These are phyloP conservation scores for Acanthosepion esculentum DNA, from an alignment of 2,888 invertebrate species.

Conservation along the genomic window DNA sequence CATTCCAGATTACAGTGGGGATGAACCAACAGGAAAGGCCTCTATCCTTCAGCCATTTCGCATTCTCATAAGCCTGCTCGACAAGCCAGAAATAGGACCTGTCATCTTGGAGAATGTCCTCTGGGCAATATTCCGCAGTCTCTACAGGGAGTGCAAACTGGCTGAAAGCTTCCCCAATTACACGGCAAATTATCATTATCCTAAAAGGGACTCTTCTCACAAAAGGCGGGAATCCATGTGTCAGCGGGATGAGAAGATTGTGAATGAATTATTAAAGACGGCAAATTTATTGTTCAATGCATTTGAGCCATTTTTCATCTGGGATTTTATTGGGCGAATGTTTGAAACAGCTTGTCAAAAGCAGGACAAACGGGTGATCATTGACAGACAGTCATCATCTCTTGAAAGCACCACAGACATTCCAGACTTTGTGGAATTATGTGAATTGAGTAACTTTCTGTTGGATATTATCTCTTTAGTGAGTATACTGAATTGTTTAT, in stretches of 20 bases:
- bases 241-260: slow-evolving; percentile 52
- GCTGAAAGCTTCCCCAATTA: neutral
- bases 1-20: slow-evolving; percentile 48
- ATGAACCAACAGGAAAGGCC: slow-evolving; percentile 51
- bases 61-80: slow-evolving; percentile 87
- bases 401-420: slow-evolving; percentile 68
- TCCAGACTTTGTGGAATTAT: slow-evolving; percentile 79
- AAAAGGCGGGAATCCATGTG: slow-evolving; percentile 43
- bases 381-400: slow-evolving; percentile 46
- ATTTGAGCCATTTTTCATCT: slow-evolving; percentile 88
- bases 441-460: slow-evolving; percentile 83
- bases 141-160: slow-evolving; percentile 65
- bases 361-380: slow-evolving; percentile 45
- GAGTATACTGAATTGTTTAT: slow-evolving; percentile 52
- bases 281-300: slow-evolving; percentile 89
- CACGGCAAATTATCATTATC: neutral
- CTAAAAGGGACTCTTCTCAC: slow-evolving; percentile 38
- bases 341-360: slow-evolving; percentile 70
- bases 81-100: slow-evolving; percentile 88
- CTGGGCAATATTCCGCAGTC: slow-evolving; percentile 81
- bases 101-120: slow-evolving; percentile 72
- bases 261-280: slow-evolving; percentile 84
- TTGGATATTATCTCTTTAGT: slow-evolving; percentile 81
- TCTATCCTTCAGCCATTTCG: slow-evolving; percentile 77
- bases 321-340: slow-evolving; percentile 82